Evolutionary conservation across 2,797 vertebrate genomes (phyloP), one percentile per base, ranked within the genome.

Genomic region (Fratercula arctica): DNA sequence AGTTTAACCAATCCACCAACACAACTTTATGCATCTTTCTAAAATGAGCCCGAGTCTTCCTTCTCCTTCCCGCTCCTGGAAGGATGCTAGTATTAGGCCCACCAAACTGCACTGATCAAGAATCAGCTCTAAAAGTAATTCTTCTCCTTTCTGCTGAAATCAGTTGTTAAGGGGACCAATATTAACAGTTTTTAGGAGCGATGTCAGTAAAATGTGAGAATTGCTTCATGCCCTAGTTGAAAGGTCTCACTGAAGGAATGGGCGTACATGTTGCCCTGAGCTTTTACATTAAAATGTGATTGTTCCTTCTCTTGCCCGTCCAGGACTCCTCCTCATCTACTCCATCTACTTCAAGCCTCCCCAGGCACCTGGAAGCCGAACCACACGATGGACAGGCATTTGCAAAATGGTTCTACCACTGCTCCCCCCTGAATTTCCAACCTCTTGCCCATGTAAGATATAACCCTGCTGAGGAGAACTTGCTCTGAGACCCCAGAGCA

Each of bases 1-100:
- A 87, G 24, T 78, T 84, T 80, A 96, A 93, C 64, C 46, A 91
- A 76, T 8, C 25, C 69, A 92, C 67, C 74, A 61, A 80, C 19
- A 57, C 31, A 89, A 75, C 37, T 77, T 85, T 14, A 35, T 24
- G 9, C 14, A 35, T 56, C 53, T 76, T 63, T 77, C 74, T 63
- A 28, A 75, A 89, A 79, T 10, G 26, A 86, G 59, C 37, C 31
- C 0, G 0, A 87, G 66, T 26, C 21, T 61, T n/a, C 63, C 76
- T 67, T 73, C 53, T 74, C 70, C 63, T 51, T 76, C 37, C 41
- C 46, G 39, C 64, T 95, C 15, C 64, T 68, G 41, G 17, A 77
- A 15, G 3, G 1, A 89, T 23, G 29, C 19, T 67, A 60, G 19
- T 21, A 70, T 39, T 10, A 70, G 37, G 54, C 39, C 56, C n/a